phyloP scores from a whole-genome alignment of 2,797 vertebrate genomes.

The Brotula barbata region DNA sequence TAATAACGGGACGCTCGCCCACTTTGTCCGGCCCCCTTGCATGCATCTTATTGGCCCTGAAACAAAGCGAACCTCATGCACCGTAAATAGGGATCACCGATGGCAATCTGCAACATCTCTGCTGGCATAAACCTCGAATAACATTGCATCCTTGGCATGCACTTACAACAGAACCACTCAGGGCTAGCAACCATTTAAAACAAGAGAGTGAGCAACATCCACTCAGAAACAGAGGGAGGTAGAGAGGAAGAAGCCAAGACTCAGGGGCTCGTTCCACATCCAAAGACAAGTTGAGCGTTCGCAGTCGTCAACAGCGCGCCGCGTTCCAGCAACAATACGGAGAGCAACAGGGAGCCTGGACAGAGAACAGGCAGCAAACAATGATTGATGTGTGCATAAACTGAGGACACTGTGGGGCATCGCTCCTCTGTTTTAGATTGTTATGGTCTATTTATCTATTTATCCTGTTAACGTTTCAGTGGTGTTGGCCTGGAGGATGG shows the following conservation, averaged over 20 bases:
- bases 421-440: constrained; percentile 44
- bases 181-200: constrained; percentile 64
- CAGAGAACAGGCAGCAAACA: constrained; percentile 57
- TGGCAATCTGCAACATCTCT: constrained; percentile 70
- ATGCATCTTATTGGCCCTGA: constrained; percentile 64
- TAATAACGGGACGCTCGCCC: constrained; percentile 67
- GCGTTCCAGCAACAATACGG: constrained; percentile 67
- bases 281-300: constrained; percentile 59
- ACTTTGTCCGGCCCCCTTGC: constrained; percentile 50
- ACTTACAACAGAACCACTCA: constrained; percentile 72
- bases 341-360: constrained; percentile 55
- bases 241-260: constrained; percentile 50
- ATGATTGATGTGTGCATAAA: constrained; percentile 71
- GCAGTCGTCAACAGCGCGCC: constrained; percentile 48
- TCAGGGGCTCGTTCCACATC: constrained; percentile 54
- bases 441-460: constrained; percentile 46
- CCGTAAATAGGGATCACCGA: constrained; percentile 53
- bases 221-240: constrained; percentile 47
- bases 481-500: constrained; percentile 33
- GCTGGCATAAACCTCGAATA: constrained; percentile 71
- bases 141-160: constrained; percentile 63
- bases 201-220: constrained; percentile 47
- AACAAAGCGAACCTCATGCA: constrained; percentile 68
- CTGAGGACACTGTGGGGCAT: constrained; percentile 39
- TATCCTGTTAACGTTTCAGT: constrained; percentile 42